phyloP scores from a whole-genome alignment of 2,113 vertebrate species.

The Dromiciops gliroides region DNA sequence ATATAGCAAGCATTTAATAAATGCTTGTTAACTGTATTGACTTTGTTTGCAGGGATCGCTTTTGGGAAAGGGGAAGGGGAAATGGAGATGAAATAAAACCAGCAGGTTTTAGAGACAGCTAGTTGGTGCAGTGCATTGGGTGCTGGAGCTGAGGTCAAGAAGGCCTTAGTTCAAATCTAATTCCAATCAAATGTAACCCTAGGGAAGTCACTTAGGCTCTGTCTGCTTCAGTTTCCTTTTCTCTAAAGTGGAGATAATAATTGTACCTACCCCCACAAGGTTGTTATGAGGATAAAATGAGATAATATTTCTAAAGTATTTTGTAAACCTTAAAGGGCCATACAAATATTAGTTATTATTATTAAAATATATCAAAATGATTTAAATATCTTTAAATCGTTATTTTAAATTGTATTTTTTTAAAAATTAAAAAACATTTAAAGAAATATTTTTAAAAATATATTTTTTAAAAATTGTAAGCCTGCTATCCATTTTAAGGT shows the following conservation, averaged over 20 bases:
- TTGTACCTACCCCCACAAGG: background rate
- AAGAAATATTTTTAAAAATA: too few relatives aligned
- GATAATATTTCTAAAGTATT: background rate
- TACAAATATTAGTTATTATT: background rate
- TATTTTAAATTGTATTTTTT: too few relatives aligned
- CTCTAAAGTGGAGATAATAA: background rate
- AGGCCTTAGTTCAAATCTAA: background rate
- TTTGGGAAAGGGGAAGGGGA: background rate
- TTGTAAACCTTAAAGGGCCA: background rate
- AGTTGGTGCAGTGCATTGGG: background rate
- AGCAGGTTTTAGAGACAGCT: background rate
- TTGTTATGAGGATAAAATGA: background rate
- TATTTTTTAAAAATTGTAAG: background rate
- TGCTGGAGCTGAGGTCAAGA: background rate
- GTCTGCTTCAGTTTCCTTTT: background rate
- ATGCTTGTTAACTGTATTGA: background rate
- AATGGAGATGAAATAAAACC: background rate
- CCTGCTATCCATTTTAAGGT: constrained; percentile 62
- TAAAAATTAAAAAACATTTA: too few relatives aligned
- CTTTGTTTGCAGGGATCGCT: background rate
- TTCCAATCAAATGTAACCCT: background rate
- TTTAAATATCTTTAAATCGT: too few relatives aligned
- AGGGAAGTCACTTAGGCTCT: background rate
- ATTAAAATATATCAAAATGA: background rate
- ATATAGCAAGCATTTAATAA: background rate